phyloP scores from a whole-genome alignment of 2,888 invertebrate genomes.

The Nomada ruficornis region DNA sequence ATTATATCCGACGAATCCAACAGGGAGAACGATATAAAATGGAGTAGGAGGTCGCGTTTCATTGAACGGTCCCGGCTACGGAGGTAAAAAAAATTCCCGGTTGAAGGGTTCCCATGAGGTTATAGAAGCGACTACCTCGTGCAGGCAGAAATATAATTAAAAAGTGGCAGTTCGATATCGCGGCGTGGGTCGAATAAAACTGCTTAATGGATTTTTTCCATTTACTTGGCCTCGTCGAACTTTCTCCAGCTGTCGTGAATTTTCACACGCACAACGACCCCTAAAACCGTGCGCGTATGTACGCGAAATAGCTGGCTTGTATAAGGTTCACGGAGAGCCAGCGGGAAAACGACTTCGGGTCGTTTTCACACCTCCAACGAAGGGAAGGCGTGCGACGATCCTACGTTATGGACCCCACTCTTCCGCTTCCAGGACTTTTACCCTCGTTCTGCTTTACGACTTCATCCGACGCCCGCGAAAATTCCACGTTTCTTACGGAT shows the following conservation, averaged over 20 bases:
- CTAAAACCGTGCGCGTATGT: background rate
- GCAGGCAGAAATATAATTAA: conserved; percentile 54
- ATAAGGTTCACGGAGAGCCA: conserved; percentile 35
- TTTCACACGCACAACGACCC: conserved; percentile 45
- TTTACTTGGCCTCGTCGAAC: conserved; percentile 47
- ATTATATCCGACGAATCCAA: conserved; percentile 6
- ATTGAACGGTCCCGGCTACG: background rate
- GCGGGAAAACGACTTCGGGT: conserved; percentile 56
- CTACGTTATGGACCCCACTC: conserved; percentile 52
- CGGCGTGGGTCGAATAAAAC: conserved; percentile 43
- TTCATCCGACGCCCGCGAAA: conserved; percentile 63
- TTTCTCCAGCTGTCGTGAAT: conserved; percentile 49
- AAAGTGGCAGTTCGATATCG: conserved; percentile 47
- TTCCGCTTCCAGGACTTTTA: conserved; percentile 39
- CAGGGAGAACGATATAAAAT: background rate
- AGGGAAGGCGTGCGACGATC: conserved; percentile 48
- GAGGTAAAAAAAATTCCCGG: conserved; percentile 32
- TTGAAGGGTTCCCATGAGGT: conserved; percentile 11
- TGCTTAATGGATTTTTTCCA: conserved; percentile 67
- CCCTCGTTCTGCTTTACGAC: conserved; percentile 64
- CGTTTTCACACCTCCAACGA: conserved; percentile 58
- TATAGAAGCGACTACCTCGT: background rate
- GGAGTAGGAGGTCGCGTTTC: background rate
- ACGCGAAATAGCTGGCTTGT: conserved; percentile 23
- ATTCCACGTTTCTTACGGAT: conserved; percentile 32